Base-by-base conservation (phyloP, 92 coral and sea anemone species). In the Siderastrea siderea region DNA sequence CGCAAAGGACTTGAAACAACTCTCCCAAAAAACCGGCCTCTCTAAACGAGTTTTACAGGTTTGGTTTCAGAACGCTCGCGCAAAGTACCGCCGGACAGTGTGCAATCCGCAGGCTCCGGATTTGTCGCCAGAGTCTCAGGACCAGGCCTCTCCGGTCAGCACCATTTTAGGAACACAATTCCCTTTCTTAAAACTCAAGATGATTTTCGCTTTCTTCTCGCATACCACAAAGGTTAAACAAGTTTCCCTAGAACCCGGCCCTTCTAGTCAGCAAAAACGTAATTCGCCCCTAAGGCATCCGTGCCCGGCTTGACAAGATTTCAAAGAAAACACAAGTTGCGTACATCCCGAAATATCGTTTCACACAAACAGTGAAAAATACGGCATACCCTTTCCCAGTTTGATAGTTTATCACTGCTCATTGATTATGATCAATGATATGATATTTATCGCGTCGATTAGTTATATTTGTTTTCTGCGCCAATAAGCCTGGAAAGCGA, bases 31-130 rank as follows among this genome's bases (percentile, higher is more conserved):
- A 88, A 97, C 99, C 66, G 99, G 99, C 68, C 92, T 97, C 43
- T 90, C 98, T 6, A 97, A 97, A 91, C 95, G 99, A 45, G 99
- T 97, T 83, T 89, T 97, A 87, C 99, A 97, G 89, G 99, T 97
- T 68, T 97, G 99, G 99, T 97, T 97, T 79, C 99, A 97, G 80
- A 97, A 97, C 82, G 99, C 99, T 70, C 92, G 99, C 64, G 99
- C 99, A 51, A 97, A 97, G 81, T 97, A 94, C 93, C 96, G 99
- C 77, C 84, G 98, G 80, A 95, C 98, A 52, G 96, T 93, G 17
- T 88, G 98, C 50, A 95, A 95, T 84, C 90, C 88, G 57, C 89
- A 88, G 74, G 91, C 92, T 46, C 88, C 82, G 49, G 93, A 92
- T 17, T 66, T 93, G 87, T 90, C 95, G 15, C 95, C 95, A 10